Conservation (phyloP, 2,113 vertebrate genomes). For the Oriolus oriolus region DNA sequence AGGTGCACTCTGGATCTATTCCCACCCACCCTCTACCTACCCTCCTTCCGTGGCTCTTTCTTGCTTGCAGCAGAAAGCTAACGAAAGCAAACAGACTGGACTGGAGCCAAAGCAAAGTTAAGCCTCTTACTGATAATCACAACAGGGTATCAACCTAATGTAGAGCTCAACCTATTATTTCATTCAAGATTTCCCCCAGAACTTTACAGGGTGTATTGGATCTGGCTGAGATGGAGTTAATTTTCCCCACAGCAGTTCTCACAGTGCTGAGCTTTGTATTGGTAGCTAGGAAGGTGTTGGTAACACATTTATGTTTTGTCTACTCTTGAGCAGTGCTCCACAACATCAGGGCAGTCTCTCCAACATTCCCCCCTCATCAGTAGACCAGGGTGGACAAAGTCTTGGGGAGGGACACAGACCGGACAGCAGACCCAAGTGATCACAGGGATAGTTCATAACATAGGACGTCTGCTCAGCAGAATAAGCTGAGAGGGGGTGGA, state of each 20-base stretch:
- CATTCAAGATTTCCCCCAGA: accelerated
- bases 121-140: background rate
- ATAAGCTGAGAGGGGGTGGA: background rate
- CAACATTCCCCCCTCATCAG: background rate
- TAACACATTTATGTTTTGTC: background rate
- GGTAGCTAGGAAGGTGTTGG: background rate
- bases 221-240: background rate
- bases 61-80: background rate
- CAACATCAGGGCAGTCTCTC: background rate
- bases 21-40: background rate
- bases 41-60: background rate
- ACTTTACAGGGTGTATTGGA: background rate
- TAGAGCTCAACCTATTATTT: background rate
- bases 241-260: background rate
- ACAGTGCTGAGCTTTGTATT: background rate
- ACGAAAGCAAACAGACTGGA: background rate
- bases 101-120: background rate
- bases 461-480: background rate
- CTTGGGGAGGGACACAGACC: background rate
- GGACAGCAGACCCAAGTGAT: background rate
- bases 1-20: background rate
- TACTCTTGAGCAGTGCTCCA: background rate
- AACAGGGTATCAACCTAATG: background rate
- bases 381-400: background rate
- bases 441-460: background rate